Conservation (phyloP, 2,797 vertebrate species). For the Xiphophorus birchmanni region DNA sequence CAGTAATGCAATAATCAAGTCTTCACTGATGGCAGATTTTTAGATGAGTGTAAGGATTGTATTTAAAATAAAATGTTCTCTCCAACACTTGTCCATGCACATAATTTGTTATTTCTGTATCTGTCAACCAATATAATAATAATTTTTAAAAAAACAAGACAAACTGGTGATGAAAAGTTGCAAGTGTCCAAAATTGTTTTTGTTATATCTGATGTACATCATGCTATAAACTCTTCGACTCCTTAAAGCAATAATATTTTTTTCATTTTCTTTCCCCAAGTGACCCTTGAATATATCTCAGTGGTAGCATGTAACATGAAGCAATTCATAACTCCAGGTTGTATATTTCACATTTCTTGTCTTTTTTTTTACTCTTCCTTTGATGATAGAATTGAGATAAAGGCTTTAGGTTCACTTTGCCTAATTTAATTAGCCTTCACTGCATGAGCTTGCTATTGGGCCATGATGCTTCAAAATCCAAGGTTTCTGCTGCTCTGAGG, state of each 20-base stretch:
- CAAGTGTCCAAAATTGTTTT: neutral
- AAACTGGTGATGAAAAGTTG: neutral
- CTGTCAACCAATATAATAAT: neutral
- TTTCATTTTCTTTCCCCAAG: neutral
- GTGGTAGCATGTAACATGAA: constrained; percentile 66
- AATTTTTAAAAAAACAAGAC: neutral
- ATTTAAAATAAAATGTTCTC: neutral
- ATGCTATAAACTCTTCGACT: constrained; percentile 37
- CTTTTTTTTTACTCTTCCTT: constrained; percentile 70
- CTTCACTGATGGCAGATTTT: neutral
- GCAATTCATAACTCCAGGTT: constrained; percentile 79
- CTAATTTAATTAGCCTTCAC: constrained; percentile 86
- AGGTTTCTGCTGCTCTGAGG: constrained; percentile 80
- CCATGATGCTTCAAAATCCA: constrained; percentile 76
- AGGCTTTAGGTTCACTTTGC: constrained; percentile 79
- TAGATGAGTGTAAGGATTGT: neutral
- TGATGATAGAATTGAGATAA: constrained; percentile 80
- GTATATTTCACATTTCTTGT: constrained; percentile 70
- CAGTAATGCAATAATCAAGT: neutral
- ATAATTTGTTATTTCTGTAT: neutral
- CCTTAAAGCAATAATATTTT: constrained; percentile 39
- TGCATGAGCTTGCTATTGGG: constrained; percentile 69
- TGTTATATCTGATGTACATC: constrained; percentile 18
- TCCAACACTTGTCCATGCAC: neutral
- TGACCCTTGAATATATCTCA: constrained; percentile 59